Evolutionary conservation across 2,888 invertebrate genomes (phyloP).

Genomic region (Apomyelois bistriatella): DNA sequence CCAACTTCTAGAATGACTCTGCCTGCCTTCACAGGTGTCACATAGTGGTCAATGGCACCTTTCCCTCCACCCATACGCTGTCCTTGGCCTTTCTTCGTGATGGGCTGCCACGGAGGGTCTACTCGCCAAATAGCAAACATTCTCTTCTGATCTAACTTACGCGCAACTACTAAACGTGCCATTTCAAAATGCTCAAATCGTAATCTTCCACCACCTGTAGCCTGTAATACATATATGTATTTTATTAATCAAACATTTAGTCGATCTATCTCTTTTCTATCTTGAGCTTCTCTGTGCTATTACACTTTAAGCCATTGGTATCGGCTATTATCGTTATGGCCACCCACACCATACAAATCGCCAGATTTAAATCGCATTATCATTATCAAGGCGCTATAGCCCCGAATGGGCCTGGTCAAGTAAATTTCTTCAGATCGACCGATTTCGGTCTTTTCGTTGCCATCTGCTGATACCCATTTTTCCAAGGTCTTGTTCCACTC

Average conservation of each 20-base stretch:
- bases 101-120: conserved; percentile 97
- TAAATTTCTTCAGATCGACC: too few relatives aligned
- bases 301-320: too few relatives aligned
- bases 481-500: too few relatives aligned
- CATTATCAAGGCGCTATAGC: too few relatives aligned
- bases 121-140: conserved; percentile 98
- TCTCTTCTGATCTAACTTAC: conserved; percentile 87
- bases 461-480: too few relatives aligned
- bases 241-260: background rate
- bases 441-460: too few relatives aligned
- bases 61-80: conserved; percentile 98
- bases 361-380: too few relatives aligned
- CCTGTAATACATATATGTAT: conserved; percentile 75
- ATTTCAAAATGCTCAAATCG: conserved; percentile 92
- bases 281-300: too few relatives aligned
- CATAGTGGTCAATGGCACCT: conserved; percentile 96
- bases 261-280: too few relatives aligned
- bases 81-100: conserved; percentile 94
- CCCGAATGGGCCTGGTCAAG: too few relatives aligned
- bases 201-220: conserved; percentile 90
- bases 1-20: conserved; percentile 96
- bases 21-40: conserved; percentile 94
- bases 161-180: conserved; percentile 88
- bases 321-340: too few relatives aligned
- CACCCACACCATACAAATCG: too few relatives aligned